Evolutionary conservation across 1,140 invertebrate genomes (phyloP), one percentile per base, ranked within the genome.

Genomic region (Trypoxylus dichotomus): DNA sequence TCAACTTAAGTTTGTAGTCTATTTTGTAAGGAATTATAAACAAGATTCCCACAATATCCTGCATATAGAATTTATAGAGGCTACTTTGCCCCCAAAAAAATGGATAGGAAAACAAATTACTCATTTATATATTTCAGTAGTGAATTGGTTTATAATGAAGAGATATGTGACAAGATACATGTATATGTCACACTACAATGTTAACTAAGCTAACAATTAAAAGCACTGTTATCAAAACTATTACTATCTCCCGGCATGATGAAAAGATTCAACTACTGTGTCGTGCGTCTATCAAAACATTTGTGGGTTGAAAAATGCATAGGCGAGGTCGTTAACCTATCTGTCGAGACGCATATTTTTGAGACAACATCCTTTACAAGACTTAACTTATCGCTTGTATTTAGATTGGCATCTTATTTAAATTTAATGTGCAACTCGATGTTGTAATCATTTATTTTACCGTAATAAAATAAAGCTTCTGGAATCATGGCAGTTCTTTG

Each of bases 351-450:
- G 25, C 21, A 68, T 54, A 54, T 68, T 27, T 68, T 68, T 68
- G 7, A 68, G 60, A 68, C 60, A 29, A 68, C 60, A 27, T 68
- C 60, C 60, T 68, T 68, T 68, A 68, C 3, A 68, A 68, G 21
- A 25, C 60, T 68, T 68, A 68, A 68, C 60, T 68, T 68, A 68
- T 68, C 60, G 60, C 24, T 21, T 21, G 60, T 68, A 68, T 29
- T 68, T 68, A 68, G 60, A 68, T 68, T 68, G 27, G 60, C 60
- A 29, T 68, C 60, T 68, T 27, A 68, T 68, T 68, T 68, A 27
- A 68, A 68, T 68, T 68, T 68, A 68, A 68, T 15, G 60, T 25
- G 15, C 60, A 68, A n/a, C 47, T 54, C 19, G 5, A 68, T 29
- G 60, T 68, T 21, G 60, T 29, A 29, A 68, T 27, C 27, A 68